These are phyloP conservation scores for Drosophila mimetica DNA, from an alignment of 2,888 invertebrate species.

Conservation along the genomic window DNA sequence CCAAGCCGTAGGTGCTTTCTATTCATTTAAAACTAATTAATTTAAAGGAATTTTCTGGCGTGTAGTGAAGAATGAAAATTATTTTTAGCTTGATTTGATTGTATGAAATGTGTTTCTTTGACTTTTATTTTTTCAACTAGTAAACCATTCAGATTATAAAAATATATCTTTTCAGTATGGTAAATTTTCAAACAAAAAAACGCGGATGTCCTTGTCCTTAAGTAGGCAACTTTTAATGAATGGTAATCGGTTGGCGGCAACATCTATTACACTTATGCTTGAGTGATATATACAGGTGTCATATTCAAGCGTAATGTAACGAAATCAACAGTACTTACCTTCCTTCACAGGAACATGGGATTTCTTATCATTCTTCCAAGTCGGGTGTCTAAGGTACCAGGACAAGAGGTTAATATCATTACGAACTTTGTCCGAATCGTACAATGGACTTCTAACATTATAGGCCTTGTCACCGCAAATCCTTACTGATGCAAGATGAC, in stretches of 20 bases:
- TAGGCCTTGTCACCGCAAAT: constrained; percentile 93
- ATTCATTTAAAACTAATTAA: constrained; percentile 2
- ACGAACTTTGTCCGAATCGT: constrained; percentile 90
- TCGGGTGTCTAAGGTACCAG: constrained; percentile 93
- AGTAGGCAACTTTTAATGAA: constrained; percentile 10
- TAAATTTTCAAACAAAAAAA: not conserved
- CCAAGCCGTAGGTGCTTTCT: constrained; percentile 16
- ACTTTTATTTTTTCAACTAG: not conserved
- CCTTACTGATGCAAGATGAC: constrained; percentile 92
- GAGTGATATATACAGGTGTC: constrained; percentile 56
- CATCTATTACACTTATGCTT: constrained; percentile 39
- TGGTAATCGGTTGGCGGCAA: constrained; percentile 30
- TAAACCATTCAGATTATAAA: not conserved
- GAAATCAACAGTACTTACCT: constrained; percentile 73
- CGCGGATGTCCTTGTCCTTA: constrained; percentile 7
- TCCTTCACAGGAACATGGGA: constrained; percentile 61
- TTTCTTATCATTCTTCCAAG: constrained; percentile 84
- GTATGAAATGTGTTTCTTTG: constrained; percentile 8
- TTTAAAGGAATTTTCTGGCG: constrained; percentile 1
- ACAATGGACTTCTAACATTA: constrained; percentile 90
- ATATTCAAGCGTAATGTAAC: constrained; percentile 44
- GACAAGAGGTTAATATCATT: constrained; percentile 94
- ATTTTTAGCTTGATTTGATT: constrained; percentile 3
- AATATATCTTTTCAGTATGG: not conserved
- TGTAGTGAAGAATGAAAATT: constrained; percentile 5